A percentile compares a stretch with the other conserved stretches of the same genome.
Evolutionary conservation across 1,140 invertebrate species (phyloP).

Genomic region (Drosophila trapezifrons): DNA sequence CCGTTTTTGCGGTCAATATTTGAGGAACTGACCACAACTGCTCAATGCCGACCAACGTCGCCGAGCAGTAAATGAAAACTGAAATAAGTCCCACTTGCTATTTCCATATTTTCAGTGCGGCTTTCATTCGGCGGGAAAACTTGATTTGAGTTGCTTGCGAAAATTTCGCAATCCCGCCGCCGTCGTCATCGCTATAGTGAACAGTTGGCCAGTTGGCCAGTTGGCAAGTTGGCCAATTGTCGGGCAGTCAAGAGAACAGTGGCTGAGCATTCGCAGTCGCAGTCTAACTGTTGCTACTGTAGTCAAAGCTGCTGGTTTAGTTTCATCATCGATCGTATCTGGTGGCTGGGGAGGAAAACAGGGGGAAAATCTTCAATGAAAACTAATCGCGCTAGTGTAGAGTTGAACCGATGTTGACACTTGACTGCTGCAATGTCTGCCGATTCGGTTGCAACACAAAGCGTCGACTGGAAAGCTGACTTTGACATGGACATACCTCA

Average conservation of each 20-base stretch:
- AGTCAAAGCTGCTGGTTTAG: slow-evolving; percentile 26
- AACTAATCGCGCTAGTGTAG: slow-evolving; percentile 20
- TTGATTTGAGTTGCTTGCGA: slow-evolving; percentile 66
- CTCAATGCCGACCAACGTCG: slow-evolving; percentile 42
- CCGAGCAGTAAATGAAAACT: slow-evolving; percentile 66
- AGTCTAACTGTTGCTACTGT: slow-evolving; percentile 39
- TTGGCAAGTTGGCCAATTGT: slow-evolving; percentile 42
- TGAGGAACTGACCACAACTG: slow-evolving; percentile 6
- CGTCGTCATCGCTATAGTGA: slow-evolving; percentile 22
- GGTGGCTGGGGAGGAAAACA: slow-evolving; percentile 18
- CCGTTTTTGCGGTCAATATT: slow-evolving; percentile 7
- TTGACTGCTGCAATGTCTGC: slow-evolving; percentile 18
- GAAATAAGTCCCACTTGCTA: slow-evolving; percentile 49
- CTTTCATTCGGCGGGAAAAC: slow-evolving; percentile 66
- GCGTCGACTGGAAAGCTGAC: background rate
- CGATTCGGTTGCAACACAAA: slow-evolving; percentile 18
- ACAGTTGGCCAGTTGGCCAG: slow-evolving; percentile 19
- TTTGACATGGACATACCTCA: background rate
- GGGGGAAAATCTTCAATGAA: slow-evolving; percentile 33
- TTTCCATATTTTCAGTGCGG: slow-evolving; percentile 61
- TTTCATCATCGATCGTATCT: slow-evolving; percentile 63
- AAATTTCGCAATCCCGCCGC: slow-evolving; percentile 59
- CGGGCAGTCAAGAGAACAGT: slow-evolving; percentile 39
- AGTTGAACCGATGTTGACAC: slow-evolving; percentile 36
- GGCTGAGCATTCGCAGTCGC: slow-evolving; percentile 43